Evolutionary conservation across 2,797 vertebrate species (phyloP).

Genomic region (Leucoraja ocellata): DNA sequence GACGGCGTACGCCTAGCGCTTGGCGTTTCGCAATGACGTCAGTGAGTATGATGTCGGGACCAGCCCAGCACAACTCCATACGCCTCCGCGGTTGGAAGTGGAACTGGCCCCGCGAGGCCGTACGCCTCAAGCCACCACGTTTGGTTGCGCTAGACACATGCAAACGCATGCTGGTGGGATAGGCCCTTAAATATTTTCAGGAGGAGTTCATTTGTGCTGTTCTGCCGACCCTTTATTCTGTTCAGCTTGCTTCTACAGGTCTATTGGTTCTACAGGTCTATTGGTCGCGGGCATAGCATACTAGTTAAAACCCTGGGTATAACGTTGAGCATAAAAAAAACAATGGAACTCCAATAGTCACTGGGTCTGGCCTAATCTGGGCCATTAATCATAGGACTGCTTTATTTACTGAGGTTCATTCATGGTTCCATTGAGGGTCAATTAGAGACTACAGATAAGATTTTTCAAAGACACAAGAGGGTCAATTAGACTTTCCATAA

Average conservation of each 20-base stretch:
- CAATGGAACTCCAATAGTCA: constrained; percentile 61
- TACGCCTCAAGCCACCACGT: too few species aligned
- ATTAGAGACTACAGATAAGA: constrained; percentile 86
- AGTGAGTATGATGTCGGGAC: too few species aligned
- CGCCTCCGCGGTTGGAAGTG: too few species aligned
- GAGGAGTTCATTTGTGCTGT: neutral
- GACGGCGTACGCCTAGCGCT: too few species aligned
- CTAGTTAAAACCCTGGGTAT: constrained; percentile 46
- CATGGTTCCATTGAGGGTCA: constrained; percentile 95
- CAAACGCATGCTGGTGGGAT: too few species aligned
- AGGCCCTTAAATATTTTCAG: neutral
- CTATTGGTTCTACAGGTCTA: too few species aligned
- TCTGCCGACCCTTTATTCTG: too few species aligned
- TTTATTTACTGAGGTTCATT: constrained; percentile 95
- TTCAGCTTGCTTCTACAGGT: neutral
- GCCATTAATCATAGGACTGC: constrained; percentile 97
- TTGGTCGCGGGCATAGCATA: neutral
- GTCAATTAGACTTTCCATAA: constrained; percentile 80
- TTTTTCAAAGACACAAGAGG: constrained; percentile 80
- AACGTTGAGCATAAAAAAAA: constrained; percentile 48
- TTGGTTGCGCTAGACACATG: too few species aligned
- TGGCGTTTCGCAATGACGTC: too few species aligned
- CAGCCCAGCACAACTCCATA: too few species aligned
- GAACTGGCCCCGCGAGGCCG: too few species aligned
- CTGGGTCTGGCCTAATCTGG: constrained; percentile 70